Base-by-base conservation (phyloP, 2,888 invertebrate genomes). In the Linnaemya vulpina region DNA sequence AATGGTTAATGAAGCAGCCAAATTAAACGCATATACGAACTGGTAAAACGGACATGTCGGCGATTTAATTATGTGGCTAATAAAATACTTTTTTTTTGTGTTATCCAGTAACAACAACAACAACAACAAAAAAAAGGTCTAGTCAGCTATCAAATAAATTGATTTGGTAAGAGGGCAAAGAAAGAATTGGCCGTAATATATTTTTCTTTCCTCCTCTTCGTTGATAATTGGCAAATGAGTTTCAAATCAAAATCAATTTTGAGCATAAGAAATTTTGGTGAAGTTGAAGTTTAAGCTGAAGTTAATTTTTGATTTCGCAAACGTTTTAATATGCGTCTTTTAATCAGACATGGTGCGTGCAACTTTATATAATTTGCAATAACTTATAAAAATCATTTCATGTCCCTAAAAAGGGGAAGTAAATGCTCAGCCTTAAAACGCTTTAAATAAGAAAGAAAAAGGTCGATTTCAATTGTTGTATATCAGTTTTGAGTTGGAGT, bases 151-250 rank as follows among this genome's bases (percentile, higher is more conserved):
- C 2, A 60, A 11, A 60, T 60, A 5, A 55, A 25, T 25, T 20
- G 15, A n/a, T 35, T 10, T 38, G 38, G 10, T 38, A 60, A 38
- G 60, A 60, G 38, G 60, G 38, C 60, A 60, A 60, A 38, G 60
- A 60, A 3, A 38, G 17, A 38, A 17, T 38, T 60, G 11, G 0
- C 1, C 17, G 10, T 11, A 11, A 9, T 38, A 30, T 30, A 3
- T 30, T 30, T 38, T 35, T 38, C 11, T 35, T 35, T 15, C 5
- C 2, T 55, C 3, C 4, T 5, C 8, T 55, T 55, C 25, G 7
- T 30, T 30, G 11, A 3, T 15, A 30, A 25, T 4, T 60, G 38
- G 35, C 15, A 55, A 60, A 25, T 55, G 10, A 55, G 38, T 38
- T 38, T 35, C 0, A 20, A 58, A 35, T 35, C 13, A 35, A 35